A percentile compares a stretch with the other conserved stretches of the same genome.
Conservation (phyloP, 2,888 invertebrate species). For the Chaitophorus viminalis region DNA sequence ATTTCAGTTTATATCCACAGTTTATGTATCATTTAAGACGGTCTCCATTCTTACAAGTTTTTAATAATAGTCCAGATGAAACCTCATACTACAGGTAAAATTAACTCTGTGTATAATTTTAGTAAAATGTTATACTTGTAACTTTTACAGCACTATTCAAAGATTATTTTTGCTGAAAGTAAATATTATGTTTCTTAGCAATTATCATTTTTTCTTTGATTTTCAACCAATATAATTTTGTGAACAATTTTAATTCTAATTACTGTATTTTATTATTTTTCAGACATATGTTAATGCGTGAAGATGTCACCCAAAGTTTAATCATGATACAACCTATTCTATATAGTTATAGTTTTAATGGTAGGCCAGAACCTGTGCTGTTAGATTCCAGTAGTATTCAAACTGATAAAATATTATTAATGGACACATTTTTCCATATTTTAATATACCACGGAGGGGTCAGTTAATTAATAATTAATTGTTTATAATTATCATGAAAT, state of each 20-base stretch:
- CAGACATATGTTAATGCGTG: constrained; percentile 96
- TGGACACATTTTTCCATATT: constrained; percentile 99
- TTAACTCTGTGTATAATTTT: neutral
- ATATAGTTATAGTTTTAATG: constrained; percentile 98
- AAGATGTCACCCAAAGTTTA: constrained; percentile 95
- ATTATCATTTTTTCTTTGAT: no score
- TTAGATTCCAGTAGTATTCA: constrained; percentile 98
- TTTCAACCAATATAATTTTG: no score
- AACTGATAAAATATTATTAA: constrained; percentile 94
- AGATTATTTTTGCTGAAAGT: no score
- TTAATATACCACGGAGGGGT: constrained; percentile 99
- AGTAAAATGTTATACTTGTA: neutral
- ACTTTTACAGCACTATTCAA: neutral
- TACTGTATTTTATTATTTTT: constrained; percentile 56
- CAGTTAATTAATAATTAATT: constrained; percentile 63
- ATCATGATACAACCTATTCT: constrained; percentile 99
- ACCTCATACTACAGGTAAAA: constrained; percentile 93
- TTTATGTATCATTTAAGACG: constrained; percentile 99
- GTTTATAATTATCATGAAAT: neutral
- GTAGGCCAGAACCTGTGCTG: constrained; percentile 96
- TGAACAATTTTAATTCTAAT: no score
- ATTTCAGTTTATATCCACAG: constrained; percentile 98
- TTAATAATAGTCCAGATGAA: constrained; percentile 99
- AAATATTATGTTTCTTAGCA: no score
- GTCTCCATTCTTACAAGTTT: constrained; percentile 98